Conservation (phyloP, 2,888 invertebrate genomes). For the Therioaphis trifolii region DNA sequence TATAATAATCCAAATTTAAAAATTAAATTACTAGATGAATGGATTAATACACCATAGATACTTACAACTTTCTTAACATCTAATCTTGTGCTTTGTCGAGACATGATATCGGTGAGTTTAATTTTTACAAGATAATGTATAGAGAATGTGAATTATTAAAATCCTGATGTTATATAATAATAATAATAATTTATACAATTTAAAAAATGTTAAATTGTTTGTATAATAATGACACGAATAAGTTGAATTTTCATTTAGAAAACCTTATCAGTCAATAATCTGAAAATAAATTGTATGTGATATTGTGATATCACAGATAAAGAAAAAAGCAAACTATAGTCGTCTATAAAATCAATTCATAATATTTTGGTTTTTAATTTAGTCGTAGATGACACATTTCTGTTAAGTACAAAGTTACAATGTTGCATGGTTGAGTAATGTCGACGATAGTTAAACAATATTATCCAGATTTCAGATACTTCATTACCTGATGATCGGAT, state of each 20-base stretch:
- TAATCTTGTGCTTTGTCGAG: conserved; percentile 77
- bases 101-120: conserved; percentile 71
- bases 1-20: conserved; percentile 20
- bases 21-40: not conserved
- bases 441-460: no score
- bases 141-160: not conserved
- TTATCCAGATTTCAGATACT: no score
- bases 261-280: not conserved
- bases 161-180: no score
- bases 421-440: not conserved
- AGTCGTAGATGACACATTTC: no score
- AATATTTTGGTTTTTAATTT: not conserved
- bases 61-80: conserved; percentile 84
- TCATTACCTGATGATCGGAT: no score
- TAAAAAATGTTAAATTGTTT: no score
- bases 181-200: not conserved
- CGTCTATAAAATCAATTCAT: no score
- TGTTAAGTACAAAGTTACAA: not conserved
- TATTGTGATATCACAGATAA: not conserved
- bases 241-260: not conserved
- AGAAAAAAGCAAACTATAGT: no score
- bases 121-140: not conserved
- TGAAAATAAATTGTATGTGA: not conserved
- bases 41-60: not conserved
- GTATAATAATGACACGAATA: no score